These are phyloP conservation scores for Rhaphigaster nebulosa DNA, from an alignment of 2,888 invertebrate species.

Conservation along the genomic window DNA sequence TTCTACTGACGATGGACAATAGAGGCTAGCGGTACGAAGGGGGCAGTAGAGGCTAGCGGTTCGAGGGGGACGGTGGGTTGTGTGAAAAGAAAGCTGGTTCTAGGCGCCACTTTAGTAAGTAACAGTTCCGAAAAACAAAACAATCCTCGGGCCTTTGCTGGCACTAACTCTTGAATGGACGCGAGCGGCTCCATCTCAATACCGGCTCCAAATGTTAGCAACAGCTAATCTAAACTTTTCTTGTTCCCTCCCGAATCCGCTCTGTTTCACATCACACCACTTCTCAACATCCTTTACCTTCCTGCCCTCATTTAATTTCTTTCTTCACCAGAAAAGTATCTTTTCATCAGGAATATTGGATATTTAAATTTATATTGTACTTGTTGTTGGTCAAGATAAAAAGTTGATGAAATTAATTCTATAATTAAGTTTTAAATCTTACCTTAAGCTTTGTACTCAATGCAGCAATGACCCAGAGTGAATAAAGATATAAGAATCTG, in stretches of 20 bases:
- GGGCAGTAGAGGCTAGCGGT: no score
- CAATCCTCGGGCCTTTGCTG: not conserved
- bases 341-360: not conserved
- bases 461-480: no score
- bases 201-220: not conserved
- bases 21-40: no score
- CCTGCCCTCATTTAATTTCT: not conserved
- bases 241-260: not conserved
- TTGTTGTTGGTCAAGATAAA: no score
- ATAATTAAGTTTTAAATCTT: no score
- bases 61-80: no score
- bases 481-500: no score
- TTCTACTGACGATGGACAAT: no score
- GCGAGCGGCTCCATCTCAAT: not conserved
- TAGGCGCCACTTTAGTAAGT: not conserved
- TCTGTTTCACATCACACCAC: not conserved
- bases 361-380: not conserved
- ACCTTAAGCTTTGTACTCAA: no score
- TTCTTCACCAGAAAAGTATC: not conserved
- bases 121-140: not conserved
- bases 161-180: not conserved
- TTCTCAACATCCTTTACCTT: not conserved
- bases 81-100: no score
- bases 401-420: no score
- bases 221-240: conserved; percentile 44